Evolutionary conservation across 2,888 invertebrate species (phyloP), one percentile per base, ranked within the genome.

Genomic region (Crocallis elinguaria): DNA sequence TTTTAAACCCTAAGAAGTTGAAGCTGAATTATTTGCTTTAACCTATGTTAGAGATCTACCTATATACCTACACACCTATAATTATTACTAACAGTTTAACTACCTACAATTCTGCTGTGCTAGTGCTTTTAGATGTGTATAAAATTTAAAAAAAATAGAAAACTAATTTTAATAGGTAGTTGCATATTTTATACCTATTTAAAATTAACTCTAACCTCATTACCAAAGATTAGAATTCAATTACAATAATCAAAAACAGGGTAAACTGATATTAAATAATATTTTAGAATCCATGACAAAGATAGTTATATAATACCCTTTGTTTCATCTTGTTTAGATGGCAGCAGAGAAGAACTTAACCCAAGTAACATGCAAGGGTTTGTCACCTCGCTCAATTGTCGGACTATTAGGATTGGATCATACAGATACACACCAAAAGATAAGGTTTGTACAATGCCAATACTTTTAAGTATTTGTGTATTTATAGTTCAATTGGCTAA

Each of bases 401-500:
- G 96, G 64, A 95, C 96, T 13, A 94, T 98, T 49, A 93, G 97
- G 61, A 95, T 98, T 77, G 98, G 98, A 29, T 96, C 97, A 11
- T 96, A 96, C 78, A 95, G 95, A 87, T 96, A 95, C 73, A 92
- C 94, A 62, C 95, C 96, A 17, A 93, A 92, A 55, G 95, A 96
- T 77, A 93, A 94, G 82, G 95, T 97, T n/a, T n/a, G n/a, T n/a
- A n/a, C n/a, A n/a, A n/a, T 23, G n/a, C n/a, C n/a, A n/a, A n/a
- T n/a, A n/a, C n/a, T n/a, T n/a, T n/a, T n/a, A n/a, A n/a, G n/a
- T n/a, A n/a, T n/a, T n/a, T n/a, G n/a, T n/a, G n/a, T n/a, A n/a
- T n/a, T n/a, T n/a, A n/a, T n/a, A n/a, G n/a, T n/a, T n/a, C n/a
- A n/a, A n/a, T n/a, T n/a, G n/a, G n/a, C n/a, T n/a, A n/a, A n/a